Evolutionary conservation across 2,113 vertebrate genomes (phyloP), one percentile per base, ranked within the genome.

Genomic region (Hippoglossus stenolepis): DNA sequence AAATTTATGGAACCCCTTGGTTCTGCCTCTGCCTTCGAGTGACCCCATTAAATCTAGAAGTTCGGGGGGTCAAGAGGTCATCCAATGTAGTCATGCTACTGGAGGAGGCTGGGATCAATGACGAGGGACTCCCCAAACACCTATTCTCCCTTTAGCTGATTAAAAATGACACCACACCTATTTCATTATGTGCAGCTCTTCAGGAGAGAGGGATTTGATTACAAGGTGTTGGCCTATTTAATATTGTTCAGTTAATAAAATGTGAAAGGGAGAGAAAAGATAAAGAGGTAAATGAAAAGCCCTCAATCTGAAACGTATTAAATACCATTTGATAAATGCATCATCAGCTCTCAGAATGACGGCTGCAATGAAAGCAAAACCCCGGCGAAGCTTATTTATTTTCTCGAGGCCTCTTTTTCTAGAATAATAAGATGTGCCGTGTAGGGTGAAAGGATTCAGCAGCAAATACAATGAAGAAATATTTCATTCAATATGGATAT

Each of bases 21-120:
- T 80, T 62, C 77, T 5, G 2, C n/a, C 23, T 72, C 73, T 71
- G 57, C 31, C 43, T 80, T 56, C 0, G 17, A 65, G 0, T 24
- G 35, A 73, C 71, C 75, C 65, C 56, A 82, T 85, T 87, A 87
- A 83, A 89, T 82, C 18, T 13, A 71, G 51, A 64, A 66, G 69
- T 60, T 75, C 28, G 60, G 21, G 63, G 63, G 69, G 75, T 84
- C 69, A 68, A 75, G 54, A 85, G 82, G 86, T 87, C 77, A 69
- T 49, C 21, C 8, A 40, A 75, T 79, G 67, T 75, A 66, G 58
- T 72, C 40, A 64, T 72, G 28, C 68, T 23, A 3, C 69, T 18
- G 21, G 20, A 35, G 21, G 24, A 53, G 40, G 54, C 38, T 65
- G 65, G 67, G 43, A 81, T 80, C 63, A 72, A 45, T 67, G 7